Evolutionary conservation across 2,113 vertebrate species (phyloP), one percentile per base, ranked within the genome.

Genomic region (Climacteris rufus): DNA sequence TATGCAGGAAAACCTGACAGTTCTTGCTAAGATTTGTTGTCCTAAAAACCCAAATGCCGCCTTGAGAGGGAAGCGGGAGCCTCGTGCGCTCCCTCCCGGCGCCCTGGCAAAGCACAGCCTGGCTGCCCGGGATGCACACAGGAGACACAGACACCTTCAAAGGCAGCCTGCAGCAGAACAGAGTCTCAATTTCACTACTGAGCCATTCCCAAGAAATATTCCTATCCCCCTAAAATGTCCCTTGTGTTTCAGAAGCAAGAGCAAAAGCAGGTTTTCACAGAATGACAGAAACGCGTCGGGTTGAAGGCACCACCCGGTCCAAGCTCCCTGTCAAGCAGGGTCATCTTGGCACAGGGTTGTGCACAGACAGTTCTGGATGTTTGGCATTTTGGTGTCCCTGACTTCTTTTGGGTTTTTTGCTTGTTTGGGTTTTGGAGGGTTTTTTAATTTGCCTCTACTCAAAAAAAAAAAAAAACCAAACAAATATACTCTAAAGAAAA

Each of bases 31-130:
- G 42, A n/a, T 35, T 2, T 25, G 50, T 15, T 37, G 20, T 11
- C 83, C 39, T 20, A 15, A 61, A 93, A 70, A 16, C 23, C 50
- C 79, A 42, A 74, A 5, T 0, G 27, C 28, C 15, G 3, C 54
- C 39, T 40, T 11, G n/a, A n/a, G n/a, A n/a, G 27, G 39, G 27
- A 24, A 74, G 45, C 28, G 1, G 82, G 66, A 7, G 76, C 72
- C 89, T 66, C 5, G 90, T 82, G 83, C 92, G 74, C 94, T 94
- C 93, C 65, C 96, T 94, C 7, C 92, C 50, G 96, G 68, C 52
- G 24, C 19, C 19, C 42, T 2, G 49, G 25, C 68, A 66, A 76
- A 70, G 44, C 6, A 33, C 88, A 77, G 2, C 42, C 52, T 2
- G 35, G 6, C 2, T 6, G 63, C 12, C 68, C n/a, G 7, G 72